Percentiles rank a stretch among this genome's conserved stretches.
These are phyloP conservation scores for Ceyx erithaca DNA, from an alignment of 2,797 vertebrate genomes.

Conservation along the genomic window DNA sequence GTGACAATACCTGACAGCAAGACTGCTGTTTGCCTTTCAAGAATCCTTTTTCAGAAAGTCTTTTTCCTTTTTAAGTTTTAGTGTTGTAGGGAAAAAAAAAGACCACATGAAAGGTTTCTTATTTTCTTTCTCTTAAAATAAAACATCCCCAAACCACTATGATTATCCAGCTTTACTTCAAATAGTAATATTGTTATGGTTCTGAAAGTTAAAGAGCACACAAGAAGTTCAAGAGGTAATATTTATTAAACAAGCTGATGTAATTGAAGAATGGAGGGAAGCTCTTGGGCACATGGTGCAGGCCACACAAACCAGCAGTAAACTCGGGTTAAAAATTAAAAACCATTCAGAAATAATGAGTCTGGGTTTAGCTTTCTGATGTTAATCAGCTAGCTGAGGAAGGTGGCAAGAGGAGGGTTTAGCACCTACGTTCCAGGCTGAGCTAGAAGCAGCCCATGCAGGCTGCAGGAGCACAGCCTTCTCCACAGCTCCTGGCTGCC, in stretches of 20 bases:
- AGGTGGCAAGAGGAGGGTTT: neutral
- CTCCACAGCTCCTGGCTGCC: fast-evolving
- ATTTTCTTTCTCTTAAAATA: neutral
- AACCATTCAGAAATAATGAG: neutral
- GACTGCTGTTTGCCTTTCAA: neutral
- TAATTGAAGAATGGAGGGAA: neutral
- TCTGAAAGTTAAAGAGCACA: neutral
- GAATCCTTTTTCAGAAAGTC: neutral
- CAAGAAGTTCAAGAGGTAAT: neutral
- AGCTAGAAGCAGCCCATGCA: neutral
- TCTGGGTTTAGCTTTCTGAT: neutral
- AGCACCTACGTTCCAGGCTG: neutral
- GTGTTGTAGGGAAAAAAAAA: neutral
- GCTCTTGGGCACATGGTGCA: neutral
- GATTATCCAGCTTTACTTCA: neutral
- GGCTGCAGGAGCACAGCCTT: neutral
- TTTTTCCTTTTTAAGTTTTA: neutral
- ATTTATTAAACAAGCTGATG: constrained; percentile 8
- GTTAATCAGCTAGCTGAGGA: neutral
- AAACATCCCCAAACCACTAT: neutral
- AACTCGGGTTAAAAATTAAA: neutral
- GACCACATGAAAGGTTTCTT: neutral
- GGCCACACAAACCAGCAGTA: neutral
- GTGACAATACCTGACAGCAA: neutral
- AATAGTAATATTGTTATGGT: neutral